Percentiles rank a stretch among this genome's conserved stretches.
These are phyloP conservation scores for Pteronotus mesoamericanus DNA, from an alignment of 2,797 vertebrate genomes.

Conservation along the genomic window DNA sequence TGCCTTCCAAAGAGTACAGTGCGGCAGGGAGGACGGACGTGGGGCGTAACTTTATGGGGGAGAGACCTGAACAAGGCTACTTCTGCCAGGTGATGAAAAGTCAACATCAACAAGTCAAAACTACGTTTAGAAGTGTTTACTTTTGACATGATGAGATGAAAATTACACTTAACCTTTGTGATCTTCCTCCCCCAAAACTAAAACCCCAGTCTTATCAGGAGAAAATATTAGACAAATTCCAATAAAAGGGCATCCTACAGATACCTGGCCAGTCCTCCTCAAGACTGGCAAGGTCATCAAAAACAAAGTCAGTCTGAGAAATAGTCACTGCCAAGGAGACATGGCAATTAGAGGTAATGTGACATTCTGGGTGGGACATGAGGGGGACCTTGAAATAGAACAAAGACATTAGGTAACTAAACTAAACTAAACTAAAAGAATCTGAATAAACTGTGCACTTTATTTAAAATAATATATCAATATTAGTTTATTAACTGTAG, in stretches of 20 bases:
- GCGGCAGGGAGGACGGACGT: neutral
- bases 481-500: neutral
- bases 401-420: neutral
- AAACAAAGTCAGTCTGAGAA: neutral
- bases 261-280: neutral
- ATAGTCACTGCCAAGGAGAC: neutral
- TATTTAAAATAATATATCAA: neutral
- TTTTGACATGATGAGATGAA: neutral
- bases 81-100: neutral
- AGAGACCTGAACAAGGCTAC: neutral
- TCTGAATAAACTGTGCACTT: neutral
- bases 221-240: neutral
- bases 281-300: neutral
- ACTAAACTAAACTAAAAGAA: neutral
- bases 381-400: neutral
- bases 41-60: neutral
- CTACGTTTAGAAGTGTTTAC: neutral
- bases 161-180: neutral
- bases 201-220: neutral
- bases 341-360: neutral
- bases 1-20: neutral
- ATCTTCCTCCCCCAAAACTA: neutral
- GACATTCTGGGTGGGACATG: neutral
- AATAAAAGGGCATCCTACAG: neutral
- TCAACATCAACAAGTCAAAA: neutral